phyloP scores from a whole-genome alignment of 2,888 invertebrate genomes.

The Machimus rusticus region DNA sequence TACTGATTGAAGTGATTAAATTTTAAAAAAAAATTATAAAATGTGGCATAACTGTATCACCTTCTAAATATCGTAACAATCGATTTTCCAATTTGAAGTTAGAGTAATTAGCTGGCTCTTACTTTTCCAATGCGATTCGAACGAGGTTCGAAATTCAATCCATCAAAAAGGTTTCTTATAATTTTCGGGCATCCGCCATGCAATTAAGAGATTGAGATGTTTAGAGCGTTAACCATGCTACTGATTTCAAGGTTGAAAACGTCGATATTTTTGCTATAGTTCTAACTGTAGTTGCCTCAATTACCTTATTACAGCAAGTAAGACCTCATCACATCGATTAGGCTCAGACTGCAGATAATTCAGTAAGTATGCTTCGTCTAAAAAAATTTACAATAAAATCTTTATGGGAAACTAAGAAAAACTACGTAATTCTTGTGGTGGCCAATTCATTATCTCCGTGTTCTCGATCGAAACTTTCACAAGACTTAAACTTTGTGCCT shows the following conservation, averaged over 20 bases:
- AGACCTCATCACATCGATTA: constrained; percentile 11
- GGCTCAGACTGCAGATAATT: neutral
- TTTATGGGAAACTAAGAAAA: neutral
- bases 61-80: neutral
- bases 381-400: neutral
- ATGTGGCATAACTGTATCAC: neutral
- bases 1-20: neutral
- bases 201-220: neutral
- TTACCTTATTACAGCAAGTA: constrained; percentile 21
- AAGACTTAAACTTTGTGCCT: neutral
- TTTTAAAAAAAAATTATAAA: neutral
- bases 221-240: neutral
- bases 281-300: constrained; percentile 23
- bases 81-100: neutral
- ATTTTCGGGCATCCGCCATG: neutral
- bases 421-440: neutral
- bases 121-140: neutral
- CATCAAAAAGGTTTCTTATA: neutral
- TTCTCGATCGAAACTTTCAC: neutral
- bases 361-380: neutral
- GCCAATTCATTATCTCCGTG: neutral
- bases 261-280: neutral
- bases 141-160: neutral
- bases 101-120: neutral
- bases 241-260: neutral